Evolutionary conservation across 2,797 vertebrate species (phyloP).

Genomic region (Brachyalestes nurse): DNA sequence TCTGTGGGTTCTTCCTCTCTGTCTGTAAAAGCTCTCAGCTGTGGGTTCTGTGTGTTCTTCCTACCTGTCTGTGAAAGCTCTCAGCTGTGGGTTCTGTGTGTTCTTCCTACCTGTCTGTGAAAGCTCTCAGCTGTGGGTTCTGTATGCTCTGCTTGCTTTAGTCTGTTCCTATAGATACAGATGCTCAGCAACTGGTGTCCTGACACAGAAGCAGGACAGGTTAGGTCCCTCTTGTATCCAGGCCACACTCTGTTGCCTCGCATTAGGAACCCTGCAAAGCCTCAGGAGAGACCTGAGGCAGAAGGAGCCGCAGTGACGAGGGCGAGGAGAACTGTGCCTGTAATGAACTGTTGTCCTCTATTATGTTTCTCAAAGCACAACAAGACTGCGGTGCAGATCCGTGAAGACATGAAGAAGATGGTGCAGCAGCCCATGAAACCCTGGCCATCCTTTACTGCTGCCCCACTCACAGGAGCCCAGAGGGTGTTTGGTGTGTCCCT

Average conservation of each 20-base stretch:
- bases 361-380: slow-evolving; percentile 84
- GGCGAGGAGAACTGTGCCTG: slow-evolving; percentile 49
- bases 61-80: no score
- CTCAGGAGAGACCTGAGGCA: background rate
- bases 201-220: slow-evolving; percentile 71
- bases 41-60: no score
- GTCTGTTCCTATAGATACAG: slow-evolving; percentile 62
- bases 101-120: background rate
- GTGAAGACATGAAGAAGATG: slow-evolving; percentile 91
- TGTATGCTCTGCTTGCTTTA: slow-evolving; percentile 47
- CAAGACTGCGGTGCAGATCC: slow-evolving; percentile 83
- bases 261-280: slow-evolving; percentile 8
- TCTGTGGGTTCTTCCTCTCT: no score
- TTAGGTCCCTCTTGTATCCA: slow-evolving; percentile 49
- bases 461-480: slow-evolving; percentile 43
- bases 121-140: slow-evolving; percentile 34
- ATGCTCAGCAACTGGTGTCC: slow-evolving; percentile 75
- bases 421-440: slow-evolving; percentile 79
- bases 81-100: no score
- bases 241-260: slow-evolving; percentile 24
- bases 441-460: slow-evolving; percentile 29
- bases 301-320: slow-evolving; percentile 37
- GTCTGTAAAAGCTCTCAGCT: no score
- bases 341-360: slow-evolving; percentile 71
- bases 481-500: slow-evolving; percentile 81